Evolutionary conservation across 30 jellyfish, hydroid and myxozoan genomes (phyloP).

Genomic region (Clytia hemisphaerica): DNA sequence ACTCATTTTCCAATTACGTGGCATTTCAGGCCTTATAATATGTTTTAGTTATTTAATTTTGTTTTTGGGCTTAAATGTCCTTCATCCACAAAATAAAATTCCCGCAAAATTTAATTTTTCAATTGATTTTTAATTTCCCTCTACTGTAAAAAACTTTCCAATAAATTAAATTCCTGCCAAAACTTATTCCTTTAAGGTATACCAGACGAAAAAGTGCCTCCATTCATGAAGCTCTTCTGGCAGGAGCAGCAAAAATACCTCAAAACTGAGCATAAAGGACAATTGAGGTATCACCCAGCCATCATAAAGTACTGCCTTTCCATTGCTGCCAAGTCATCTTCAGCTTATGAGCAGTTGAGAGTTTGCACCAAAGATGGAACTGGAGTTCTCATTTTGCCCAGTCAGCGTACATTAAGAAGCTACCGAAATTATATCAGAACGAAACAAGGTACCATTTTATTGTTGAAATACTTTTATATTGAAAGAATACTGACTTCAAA

Average conservation of each 20-base stretch:
- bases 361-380: conserved; percentile 36
- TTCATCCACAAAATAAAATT: too few species aligned
- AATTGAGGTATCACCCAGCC: conserved; percentile 28
- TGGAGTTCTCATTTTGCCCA: conserved; percentile 47
- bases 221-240: conserved; percentile 40
- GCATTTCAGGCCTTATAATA: conserved; percentile 23
- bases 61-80: conserved; percentile 22
- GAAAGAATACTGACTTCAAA: too few species aligned
- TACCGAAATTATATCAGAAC: conserved; percentile 38
- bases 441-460: too few species aligned
- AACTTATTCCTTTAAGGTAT: too few species aligned
- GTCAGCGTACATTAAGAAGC: conserved; percentile 43
- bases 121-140: conserved; percentile 15
- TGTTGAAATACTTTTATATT: too few species aligned
- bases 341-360: conserved; percentile 27
- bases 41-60: conserved; percentile 2
- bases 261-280: background rate
- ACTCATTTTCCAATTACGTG: too few species aligned
- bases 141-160: conserved; percentile 4
- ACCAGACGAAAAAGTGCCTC: conserved; percentile 31
- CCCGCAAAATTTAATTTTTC: too few species aligned
- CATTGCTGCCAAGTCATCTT: conserved; percentile 39
- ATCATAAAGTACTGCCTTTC: conserved; percentile 36
- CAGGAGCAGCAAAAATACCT: conserved; percentile 27
- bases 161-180: too few species aligned